phyloP scores from a whole-genome alignment of 2,113 vertebrate genomes.

The Chaetura pelagica region DNA sequence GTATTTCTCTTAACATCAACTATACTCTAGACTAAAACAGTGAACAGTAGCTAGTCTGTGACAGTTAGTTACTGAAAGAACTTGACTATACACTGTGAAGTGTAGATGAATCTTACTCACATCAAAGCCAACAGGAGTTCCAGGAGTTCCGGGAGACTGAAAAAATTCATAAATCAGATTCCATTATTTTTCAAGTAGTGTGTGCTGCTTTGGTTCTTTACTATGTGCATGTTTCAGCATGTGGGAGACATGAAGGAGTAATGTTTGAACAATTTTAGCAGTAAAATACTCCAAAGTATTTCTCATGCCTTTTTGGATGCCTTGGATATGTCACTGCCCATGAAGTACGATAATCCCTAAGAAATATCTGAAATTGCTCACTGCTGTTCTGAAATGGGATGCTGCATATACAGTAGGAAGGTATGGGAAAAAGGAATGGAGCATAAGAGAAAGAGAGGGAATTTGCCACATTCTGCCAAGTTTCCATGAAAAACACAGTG shows the following conservation, averaged over 20 bases:
- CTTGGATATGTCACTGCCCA: neutral
- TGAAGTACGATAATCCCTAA: constrained; percentile 18
- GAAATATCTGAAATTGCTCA: constrained; percentile 50
- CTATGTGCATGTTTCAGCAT: neutral
- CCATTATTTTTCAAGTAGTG: neutral
- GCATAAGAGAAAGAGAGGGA: neutral
- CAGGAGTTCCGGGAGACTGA: neutral
- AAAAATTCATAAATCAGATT: neutral
- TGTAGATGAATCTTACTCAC: neutral
- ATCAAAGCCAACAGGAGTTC: neutral
- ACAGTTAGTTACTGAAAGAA: neutral
- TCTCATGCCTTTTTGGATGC: constrained; percentile 5
- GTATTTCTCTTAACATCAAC: neutral
- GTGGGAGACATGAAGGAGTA: neutral
- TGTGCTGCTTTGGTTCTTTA: neutral
- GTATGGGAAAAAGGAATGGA: neutral
- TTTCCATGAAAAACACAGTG: neutral
- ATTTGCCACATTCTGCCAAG: constrained; percentile 5
- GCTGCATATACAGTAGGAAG: neutral
- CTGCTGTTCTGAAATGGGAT: constrained; percentile 33
- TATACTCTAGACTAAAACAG: neutral
- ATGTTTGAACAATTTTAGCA: constrained; percentile 31
- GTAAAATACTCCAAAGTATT: constrained; percentile 11
- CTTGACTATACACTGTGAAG: neutral
- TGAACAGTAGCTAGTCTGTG: neutral